Conservation (phyloP, 2,113 vertebrate genomes). For the Emydocephalus ijimae region DNA sequence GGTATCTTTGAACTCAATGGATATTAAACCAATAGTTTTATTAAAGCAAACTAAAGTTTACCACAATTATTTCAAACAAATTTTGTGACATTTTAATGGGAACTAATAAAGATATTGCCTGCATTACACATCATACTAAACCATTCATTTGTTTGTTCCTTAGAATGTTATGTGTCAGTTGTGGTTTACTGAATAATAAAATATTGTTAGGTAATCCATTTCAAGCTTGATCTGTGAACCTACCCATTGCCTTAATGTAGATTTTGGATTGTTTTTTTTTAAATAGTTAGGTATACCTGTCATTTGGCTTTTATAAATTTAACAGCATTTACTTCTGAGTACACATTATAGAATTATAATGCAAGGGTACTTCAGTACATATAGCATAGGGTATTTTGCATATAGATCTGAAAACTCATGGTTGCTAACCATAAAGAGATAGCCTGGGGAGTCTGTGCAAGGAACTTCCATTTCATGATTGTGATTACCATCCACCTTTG, state of each 20-base stretch:
- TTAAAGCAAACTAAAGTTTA: neutral
- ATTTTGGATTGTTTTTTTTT: neutral
- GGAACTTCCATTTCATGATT: neutral
- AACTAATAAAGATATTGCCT: neutral
- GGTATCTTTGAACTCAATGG: neutral
- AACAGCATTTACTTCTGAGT: neutral
- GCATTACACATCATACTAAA: neutral
- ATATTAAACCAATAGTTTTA: neutral
- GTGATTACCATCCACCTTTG: neutral
- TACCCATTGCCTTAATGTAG: neutral
- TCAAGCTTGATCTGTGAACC: neutral
- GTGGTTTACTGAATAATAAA: neutral
- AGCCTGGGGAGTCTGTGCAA: neutral
- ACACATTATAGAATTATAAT: neutral
- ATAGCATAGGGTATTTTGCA: neutral
- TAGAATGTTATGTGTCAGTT: neutral
- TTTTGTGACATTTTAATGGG: neutral
- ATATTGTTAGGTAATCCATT: neutral
- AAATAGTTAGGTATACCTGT: neutral
- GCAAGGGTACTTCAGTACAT: neutral
- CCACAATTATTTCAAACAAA: neutral
- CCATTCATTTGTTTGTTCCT: neutral
- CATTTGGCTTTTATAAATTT: neutral
- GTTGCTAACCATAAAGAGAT: neutral
- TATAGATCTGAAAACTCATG: neutral